Evolutionary conservation across 1,140 invertebrate genomes (phyloP).

Genomic region (Halyomorpha halys): DNA sequence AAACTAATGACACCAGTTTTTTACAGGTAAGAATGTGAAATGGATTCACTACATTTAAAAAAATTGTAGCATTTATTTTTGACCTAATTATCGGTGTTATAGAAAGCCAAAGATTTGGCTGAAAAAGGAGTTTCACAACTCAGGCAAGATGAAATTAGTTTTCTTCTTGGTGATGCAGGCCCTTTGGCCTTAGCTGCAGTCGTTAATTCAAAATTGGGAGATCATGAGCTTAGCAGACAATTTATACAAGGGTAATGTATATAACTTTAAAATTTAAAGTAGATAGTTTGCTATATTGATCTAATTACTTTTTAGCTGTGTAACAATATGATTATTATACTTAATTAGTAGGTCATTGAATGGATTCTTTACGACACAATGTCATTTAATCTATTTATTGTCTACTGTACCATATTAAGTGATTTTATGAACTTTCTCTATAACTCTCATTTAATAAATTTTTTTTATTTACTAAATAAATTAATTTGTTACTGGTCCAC

Average conservation of each 20-base stretch:
- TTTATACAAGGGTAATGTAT: not conserved
- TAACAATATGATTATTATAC: too few relatives aligned
- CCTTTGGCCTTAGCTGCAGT: conserved; percentile 22
- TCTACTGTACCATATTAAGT: too few relatives aligned
- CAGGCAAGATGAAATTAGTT: conserved; percentile 20
- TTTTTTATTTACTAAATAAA: too few relatives aligned
- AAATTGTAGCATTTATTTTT: not conserved
- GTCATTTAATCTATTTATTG: too few relatives aligned
- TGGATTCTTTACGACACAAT: too few relatives aligned
- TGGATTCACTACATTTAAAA: not conserved
- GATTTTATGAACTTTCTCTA: too few relatives aligned
- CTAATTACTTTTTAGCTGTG: too few relatives aligned
- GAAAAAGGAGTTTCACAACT: conserved; percentile 17
- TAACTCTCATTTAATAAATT: too few relatives aligned
- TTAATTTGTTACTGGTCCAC: too few relatives aligned
- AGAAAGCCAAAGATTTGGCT: conserved; percentile 2
- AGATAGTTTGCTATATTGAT: too few relatives aligned
- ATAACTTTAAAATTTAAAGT: too few relatives aligned
- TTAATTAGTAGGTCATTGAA: too few relatives aligned
- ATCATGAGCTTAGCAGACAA: not conserved
- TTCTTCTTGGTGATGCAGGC: conserved; percentile 27
- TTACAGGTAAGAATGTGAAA: not conserved
- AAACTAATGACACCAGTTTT: not conserved
- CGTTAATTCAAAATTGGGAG: conserved; percentile 15
- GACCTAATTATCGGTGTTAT: not conserved